Percentiles rank a stretch among this genome's conserved stretches.
These are phyloP conservation scores for Formica aserva DNA, from an alignment of 2,888 invertebrate species.

Conservation along the genomic window DNA sequence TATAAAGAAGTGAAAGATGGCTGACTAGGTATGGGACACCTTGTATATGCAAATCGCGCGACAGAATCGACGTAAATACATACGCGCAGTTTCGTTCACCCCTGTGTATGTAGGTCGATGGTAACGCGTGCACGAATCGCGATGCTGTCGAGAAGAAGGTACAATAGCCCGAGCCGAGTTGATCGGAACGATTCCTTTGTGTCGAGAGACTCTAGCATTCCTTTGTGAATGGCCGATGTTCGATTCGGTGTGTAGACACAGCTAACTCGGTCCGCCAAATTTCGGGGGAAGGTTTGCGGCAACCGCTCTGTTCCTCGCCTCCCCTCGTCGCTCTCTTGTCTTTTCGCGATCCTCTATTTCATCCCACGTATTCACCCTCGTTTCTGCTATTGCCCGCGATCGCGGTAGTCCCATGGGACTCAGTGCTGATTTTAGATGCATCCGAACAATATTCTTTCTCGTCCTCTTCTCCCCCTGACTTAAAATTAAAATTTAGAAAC, in stretches of 20 bases:
- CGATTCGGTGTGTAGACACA: constrained; percentile 64
- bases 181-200: constrained; percentile 70
- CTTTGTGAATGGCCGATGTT: constrained; percentile 66
- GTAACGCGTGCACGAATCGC: constrained; percentile 60
- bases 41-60: constrained; percentile 10
- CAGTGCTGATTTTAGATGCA: constrained; percentile 26
- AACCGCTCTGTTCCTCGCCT: constrained; percentile 36
- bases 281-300: constrained; percentile 58
- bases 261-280: constrained; percentile 62
- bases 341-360: constrained; percentile 41
- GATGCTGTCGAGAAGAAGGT: constrained; percentile 44
- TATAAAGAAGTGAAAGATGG: background rate
- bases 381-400: constrained; percentile 37
- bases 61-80: constrained; percentile 1
- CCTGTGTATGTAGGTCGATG: constrained; percentile 14
- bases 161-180: constrained; percentile 63
- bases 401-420: constrained; percentile 7
- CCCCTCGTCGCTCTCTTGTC: background rate
- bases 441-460: background rate
- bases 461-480: background rate
- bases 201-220: constrained; percentile 51
- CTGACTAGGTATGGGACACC: background rate
- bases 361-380: constrained; percentile 43
- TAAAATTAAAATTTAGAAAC: background rate
- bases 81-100: background rate